Percentiles rank a stretch among this genome's conserved stretches.
Conservation (phyloP, 2,113 vertebrate genomes). For the Burhinus oedicnemus region DNA sequence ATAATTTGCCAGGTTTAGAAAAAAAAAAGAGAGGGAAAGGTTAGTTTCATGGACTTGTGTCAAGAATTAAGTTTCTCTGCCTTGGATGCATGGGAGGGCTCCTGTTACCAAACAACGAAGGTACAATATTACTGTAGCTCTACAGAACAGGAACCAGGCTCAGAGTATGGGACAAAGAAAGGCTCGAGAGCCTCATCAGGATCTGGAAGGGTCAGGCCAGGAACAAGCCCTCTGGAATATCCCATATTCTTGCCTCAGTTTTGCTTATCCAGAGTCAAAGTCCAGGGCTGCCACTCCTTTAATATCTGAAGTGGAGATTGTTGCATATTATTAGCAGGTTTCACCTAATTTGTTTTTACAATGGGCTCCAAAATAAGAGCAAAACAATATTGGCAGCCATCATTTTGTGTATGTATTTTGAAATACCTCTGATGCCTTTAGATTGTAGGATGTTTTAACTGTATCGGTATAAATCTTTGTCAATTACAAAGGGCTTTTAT, state of each 20-base stretch:
- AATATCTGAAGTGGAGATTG: neutral
- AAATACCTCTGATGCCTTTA: neutral
- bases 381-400: neutral
- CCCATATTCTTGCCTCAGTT: neutral
- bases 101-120: neutral
- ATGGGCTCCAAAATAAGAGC: neutral
- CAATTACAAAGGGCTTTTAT: neutral
- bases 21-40: neutral
- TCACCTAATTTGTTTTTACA: neutral
- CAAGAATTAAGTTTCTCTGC: slow-evolving; percentile 1
- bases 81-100: neutral
- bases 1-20: neutral
- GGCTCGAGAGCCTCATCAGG: neutral
- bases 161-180: neutral
- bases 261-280: neutral
- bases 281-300: neutral
- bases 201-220: neutral
- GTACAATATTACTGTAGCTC: neutral
- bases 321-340: neutral
- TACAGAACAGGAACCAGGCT: neutral
- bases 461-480: neutral
- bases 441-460: neutral
- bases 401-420: neutral
- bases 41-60: neutral
- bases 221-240: neutral